Conservation (phyloP, 2,888 invertebrate genomes). For the Cheilosia scutellata region DNA sequence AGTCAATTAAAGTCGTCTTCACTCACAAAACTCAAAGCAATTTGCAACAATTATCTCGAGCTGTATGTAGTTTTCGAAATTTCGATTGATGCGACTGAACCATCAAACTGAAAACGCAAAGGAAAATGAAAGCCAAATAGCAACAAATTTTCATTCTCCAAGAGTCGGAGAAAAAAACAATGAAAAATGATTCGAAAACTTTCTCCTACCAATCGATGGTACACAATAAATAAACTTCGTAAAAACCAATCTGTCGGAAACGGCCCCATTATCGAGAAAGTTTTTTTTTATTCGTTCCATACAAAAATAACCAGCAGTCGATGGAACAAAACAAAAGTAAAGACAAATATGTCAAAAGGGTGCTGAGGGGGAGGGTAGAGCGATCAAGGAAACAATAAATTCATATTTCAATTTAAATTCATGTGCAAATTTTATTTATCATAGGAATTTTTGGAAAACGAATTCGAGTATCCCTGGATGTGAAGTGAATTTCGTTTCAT, state of each 20-base stretch:
- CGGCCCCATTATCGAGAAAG: conserved; percentile 69
- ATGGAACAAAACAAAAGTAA: conserved; percentile 9
- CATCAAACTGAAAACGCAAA: conserved; percentile 30
- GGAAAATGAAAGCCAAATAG: conserved; percentile 7
- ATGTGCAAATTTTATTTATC: conserved; percentile 63
- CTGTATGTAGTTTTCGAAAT: not conserved
- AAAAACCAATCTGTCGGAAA: conserved; percentile 68
- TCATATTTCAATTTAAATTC: conserved; percentile 68
- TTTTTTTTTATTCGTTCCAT: conserved; percentile 11
- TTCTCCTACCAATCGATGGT: conserved; percentile 54
- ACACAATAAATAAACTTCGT: conserved; percentile 64
- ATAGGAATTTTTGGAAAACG: conserved; percentile 39
- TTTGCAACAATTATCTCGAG: conserved; percentile 68
- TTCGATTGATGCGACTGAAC: not conserved
- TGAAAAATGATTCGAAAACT: conserved; percentile 47
- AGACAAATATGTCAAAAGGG: conserved; percentile 40
- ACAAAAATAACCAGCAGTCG: conserved; percentile 8
- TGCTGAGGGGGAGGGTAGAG: not conserved
- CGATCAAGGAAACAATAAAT: conserved; percentile 53
- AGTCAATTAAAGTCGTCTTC: conserved; percentile 57
- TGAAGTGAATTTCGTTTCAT: conserved; percentile 27
- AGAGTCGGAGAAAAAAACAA: conserved; percentile 13
- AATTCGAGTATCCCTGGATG: conserved; percentile 2
- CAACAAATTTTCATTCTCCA: conserved; percentile 13
- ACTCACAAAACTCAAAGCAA: conserved; percentile 48